A percentile compares a stretch with the other conserved stretches of the same genome.
These are phyloP conservation scores for Azemiops feae DNA, from an alignment of 2,113 vertebrate genomes.

Conservation along the genomic window DNA sequence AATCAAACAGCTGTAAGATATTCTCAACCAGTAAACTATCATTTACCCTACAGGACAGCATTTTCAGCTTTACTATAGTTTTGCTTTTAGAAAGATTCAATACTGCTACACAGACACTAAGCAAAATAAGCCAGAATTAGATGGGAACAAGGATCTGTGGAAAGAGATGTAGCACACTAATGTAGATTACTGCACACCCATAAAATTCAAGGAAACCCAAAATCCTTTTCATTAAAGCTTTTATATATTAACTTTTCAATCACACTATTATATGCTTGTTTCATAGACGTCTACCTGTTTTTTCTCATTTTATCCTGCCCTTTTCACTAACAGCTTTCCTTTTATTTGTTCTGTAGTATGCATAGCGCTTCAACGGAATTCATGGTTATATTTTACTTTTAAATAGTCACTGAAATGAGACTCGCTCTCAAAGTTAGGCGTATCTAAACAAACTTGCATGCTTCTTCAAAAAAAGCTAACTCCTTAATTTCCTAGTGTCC, in stretches of 20 bases:
- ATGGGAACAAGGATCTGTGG: neutral
- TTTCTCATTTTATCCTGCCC: neutral
- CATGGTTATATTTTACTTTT: neutral
- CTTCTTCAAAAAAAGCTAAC: neutral
- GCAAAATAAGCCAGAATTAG: neutral
- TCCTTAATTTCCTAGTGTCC: neutral
- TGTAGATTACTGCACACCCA: no score
- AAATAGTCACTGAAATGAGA: neutral
- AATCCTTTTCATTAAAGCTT: neutral
- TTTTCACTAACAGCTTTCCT: neutral
- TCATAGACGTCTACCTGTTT: neutral
- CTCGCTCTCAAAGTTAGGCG: neutral
- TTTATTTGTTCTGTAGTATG: neutral
- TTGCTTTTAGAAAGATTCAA: neutral
- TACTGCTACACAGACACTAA: neutral
- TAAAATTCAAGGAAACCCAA: neutral
- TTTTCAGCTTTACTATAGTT: neutral
- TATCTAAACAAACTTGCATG: neutral
- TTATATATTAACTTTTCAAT: neutral
- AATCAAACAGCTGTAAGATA: neutral
- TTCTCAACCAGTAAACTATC: neutral
- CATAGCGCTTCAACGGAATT: neutral
- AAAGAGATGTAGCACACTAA: neutral
- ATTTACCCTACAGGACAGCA: neutral
- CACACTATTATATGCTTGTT: neutral